Percentiles rank a stretch among this genome's conserved stretches.
These are phyloP conservation scores for Tupaia tana DNA, from an alignment of 2,113 vertebrate genomes.

Conservation along the genomic window DNA sequence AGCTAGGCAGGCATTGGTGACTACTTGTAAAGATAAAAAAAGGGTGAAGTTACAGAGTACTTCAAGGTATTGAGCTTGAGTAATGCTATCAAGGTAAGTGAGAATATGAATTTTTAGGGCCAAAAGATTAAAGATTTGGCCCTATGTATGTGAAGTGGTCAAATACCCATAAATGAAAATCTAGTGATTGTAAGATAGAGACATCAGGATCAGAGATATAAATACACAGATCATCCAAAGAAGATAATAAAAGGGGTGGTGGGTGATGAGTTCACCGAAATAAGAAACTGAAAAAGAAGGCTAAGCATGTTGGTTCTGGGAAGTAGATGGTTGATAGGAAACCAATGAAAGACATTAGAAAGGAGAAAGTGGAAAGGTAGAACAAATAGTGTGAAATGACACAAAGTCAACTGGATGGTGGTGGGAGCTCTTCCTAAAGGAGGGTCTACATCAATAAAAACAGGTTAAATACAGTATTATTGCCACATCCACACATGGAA, in stretches of 20 bases:
- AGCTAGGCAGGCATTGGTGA: neutral
- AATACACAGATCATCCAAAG: neutral
- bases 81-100: conserved; percentile 9
- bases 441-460: neutral
- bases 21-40: conserved; percentile 28
- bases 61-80: neutral
- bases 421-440: neutral
- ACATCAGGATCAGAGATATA: neutral
- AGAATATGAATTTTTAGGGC: neutral
- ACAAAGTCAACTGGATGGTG: neutral
- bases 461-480: neutral
- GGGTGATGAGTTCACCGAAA: conserved; percentile 16
- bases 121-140: neutral
- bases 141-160: neutral
- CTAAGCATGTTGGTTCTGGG: conserved; percentile 29
- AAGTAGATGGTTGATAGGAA: conserved; percentile 8
- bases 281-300: neutral
- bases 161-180: conserved; percentile 30
- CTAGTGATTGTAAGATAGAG: neutral
- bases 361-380: neutral
- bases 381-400: neutral
- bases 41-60: conserved; percentile 12
- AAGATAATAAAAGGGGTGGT: neutral
- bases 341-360: conserved; percentile 24
- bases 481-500: neutral